phyloP scores from a whole-genome alignment of 2,888 invertebrate genomes.

The Drosophila atroscutellata region DNA sequence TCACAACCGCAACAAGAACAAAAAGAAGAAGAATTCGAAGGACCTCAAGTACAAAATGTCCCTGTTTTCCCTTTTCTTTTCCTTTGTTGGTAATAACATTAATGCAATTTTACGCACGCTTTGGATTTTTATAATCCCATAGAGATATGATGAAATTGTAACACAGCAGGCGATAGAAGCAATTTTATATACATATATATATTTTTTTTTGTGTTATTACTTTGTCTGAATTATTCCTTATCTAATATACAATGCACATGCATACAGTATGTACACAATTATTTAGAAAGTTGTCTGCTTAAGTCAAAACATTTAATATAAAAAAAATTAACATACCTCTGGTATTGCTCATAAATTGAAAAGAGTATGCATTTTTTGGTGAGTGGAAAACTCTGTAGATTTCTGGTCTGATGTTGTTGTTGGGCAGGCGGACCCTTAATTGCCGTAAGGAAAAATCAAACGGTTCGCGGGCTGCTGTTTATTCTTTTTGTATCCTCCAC shows the following conservation, averaged over 20 bases:
- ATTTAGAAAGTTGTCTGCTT: neutral
- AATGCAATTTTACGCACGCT: constrained; percentile 72
- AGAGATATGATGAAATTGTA: constrained; percentile 7
- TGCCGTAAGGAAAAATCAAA: constrained; percentile 29
- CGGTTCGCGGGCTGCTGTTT: constrained; percentile 7
- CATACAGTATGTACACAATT: neutral
- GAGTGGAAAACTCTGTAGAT: neutral
- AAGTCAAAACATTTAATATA: neutral
- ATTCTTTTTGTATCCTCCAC: neutral
- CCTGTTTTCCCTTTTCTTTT: constrained; percentile 30
- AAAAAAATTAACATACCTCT: neutral
- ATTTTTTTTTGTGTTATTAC: neutral
- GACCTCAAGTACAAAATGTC: constrained; percentile 51
- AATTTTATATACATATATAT: neutral
- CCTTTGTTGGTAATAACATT: constrained; percentile 59
- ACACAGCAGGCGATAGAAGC: neutral
- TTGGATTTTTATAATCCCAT: constrained; percentile 30
- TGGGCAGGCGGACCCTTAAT: constrained; percentile 19
- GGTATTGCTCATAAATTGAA: neutral
- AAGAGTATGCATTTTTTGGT: constrained; percentile 13
- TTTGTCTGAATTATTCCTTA: neutral
- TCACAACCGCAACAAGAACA: constrained; percentile 33
- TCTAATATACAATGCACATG: neutral
- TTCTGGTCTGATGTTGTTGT: neutral
- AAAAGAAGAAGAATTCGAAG: constrained; percentile 6